phyloP scores from a whole-genome alignment of 2,113 vertebrate genomes.

The Onychostoma macrolepis region DNA sequence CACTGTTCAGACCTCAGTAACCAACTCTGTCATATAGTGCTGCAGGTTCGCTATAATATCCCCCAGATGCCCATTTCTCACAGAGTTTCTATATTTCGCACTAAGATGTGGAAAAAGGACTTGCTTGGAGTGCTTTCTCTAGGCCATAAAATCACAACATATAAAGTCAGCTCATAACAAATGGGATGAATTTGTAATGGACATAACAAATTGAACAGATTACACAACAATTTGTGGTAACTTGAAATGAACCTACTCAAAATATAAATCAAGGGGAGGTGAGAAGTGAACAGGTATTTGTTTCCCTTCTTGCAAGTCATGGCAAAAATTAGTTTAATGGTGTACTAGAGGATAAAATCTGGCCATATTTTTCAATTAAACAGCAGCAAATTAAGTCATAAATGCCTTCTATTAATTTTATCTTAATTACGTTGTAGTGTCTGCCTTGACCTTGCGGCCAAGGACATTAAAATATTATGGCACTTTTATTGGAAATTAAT shows the following conservation, averaged over 20 bases:
- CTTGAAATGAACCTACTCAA: neutral
- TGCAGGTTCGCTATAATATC: constrained; percentile 37
- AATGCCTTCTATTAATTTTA: constrained; percentile 71
- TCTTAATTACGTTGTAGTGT: constrained; percentile 72
- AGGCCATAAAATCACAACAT: constrained; percentile 44
- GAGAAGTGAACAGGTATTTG: neutral
- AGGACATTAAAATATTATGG: constrained; percentile 43
- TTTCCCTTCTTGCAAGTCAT: neutral
- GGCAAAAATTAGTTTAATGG: neutral
- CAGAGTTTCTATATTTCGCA: constrained; percentile 44
- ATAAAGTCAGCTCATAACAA: neutral
- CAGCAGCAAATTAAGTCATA: constrained; percentile 66
- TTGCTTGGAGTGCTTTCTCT: constrained; percentile 56
- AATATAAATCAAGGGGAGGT: neutral
- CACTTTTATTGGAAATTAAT: constrained; percentile 19
- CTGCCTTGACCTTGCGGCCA: constrained; percentile 62
- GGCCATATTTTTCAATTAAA: constrained; percentile 63
- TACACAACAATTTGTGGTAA: neutral
- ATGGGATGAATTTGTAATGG: constrained; percentile 12
- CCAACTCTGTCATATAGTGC: constrained; percentile 52
- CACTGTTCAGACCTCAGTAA: constrained; percentile 55
- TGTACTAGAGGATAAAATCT: constrained; percentile 45
- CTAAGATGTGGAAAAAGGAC: constrained; percentile 48
- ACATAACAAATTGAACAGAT: constrained; percentile 32
- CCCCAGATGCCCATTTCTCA: constrained; percentile 62